Evolutionary conservation across 1,140 invertebrate genomes (phyloP), one percentile per base, ranked within the genome.

Genomic region (Danaus plexippus): DNA sequence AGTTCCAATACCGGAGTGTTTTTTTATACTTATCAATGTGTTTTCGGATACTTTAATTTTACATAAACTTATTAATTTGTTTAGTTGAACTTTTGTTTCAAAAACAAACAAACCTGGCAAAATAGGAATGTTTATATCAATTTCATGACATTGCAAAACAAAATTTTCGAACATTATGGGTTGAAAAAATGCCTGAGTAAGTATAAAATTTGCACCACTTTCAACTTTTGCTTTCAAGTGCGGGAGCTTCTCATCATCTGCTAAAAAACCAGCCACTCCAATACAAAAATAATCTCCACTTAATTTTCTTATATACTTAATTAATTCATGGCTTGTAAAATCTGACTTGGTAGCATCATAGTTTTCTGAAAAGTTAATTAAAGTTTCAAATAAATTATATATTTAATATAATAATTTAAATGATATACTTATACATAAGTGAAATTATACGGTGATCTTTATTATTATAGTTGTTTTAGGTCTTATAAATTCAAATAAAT

Each of bases 101-200:
- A 77, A 84, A 7, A 69, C 61, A 67, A 78, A 87, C 42, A 87
- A 52, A 11, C 86, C 85, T 1, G 85, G 82, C 49, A 87, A 63
- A 15, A 85, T 71, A 9, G 84, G 80, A 11, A 73, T 64, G 3
- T 60, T 54, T 15, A 85, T 78, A 18, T 62, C 71, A 9, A 69
- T 47, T 32, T 67, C 64, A 63, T 69, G 63, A 63, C 82, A 86
- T 61, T 65, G 64, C 9, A 59, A 43, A n/a, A 63, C n/a, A 57
- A 77, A 88, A 9, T 43, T 59, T 42, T 61, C 59, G 41, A 67
- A 87, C 12, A 67, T 44, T 11, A 65, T 61, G 13, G 49, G 11
- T 41, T 87, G 79, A 53, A 87, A 87, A 63, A 85, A 77, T 12
- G 83, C 84, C 66, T 88, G 85, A 9, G 85, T 86, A 11, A 88